These are phyloP conservation scores for Cyanistes caeruleus DNA, from an alignment of 2,113 vertebrate genomes.

Conservation along the genomic window DNA sequence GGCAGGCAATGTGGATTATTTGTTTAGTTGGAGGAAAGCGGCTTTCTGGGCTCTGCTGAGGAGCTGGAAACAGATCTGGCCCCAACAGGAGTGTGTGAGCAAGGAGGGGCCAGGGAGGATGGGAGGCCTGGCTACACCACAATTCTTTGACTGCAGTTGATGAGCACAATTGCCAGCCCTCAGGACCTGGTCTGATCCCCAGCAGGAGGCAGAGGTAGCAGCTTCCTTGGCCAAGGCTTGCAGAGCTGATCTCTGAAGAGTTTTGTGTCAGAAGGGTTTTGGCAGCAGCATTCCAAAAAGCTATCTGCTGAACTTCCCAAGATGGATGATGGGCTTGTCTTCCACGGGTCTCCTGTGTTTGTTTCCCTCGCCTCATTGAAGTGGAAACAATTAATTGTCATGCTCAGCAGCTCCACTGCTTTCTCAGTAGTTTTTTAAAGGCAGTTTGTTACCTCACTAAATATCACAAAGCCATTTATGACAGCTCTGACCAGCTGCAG, in stretches of 20 bases:
- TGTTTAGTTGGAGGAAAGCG: not conserved
- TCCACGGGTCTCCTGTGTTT: not conserved
- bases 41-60: not conserved
- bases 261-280: not conserved
- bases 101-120: not conserved
- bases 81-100: fast-evolving
- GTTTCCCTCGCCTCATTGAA: not conserved
- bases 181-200: not conserved
- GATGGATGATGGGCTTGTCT: not conserved
- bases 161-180: not conserved
- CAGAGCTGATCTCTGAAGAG: not conserved
- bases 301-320: not conserved
- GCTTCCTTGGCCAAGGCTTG: not conserved
- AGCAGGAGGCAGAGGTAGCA: not conserved
- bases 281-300: not conserved
- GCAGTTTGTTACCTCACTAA: not conserved
- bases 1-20: not conserved
- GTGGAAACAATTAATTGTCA: not conserved
- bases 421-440: not conserved
- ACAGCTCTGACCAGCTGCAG: not conserved
- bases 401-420: not conserved
- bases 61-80: not conserved
- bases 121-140: not conserved
- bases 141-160: not conserved
- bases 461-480: not conserved